These are phyloP conservation scores for Axinella damicornis DNA, from an alignment of 37 sponge, comb jelly and placozoan genomes.

Conservation along the genomic window DNA sequence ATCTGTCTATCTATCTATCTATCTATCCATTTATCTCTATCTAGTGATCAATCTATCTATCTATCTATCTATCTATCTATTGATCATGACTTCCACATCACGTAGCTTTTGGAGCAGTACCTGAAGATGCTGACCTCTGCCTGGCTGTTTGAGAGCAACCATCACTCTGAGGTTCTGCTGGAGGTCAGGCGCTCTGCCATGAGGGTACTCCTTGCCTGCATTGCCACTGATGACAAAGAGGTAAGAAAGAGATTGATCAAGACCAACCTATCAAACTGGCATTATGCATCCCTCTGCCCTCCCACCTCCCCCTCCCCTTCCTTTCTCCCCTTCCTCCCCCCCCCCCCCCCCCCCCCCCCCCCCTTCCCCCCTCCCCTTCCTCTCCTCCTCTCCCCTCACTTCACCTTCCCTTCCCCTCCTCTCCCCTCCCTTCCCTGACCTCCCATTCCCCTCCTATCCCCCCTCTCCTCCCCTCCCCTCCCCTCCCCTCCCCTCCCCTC, in stretches of 20 bases:
- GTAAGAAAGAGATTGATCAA: too few relatives aligned
- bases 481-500: background rate
- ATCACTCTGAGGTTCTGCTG: background rate
- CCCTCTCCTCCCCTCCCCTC: background rate
- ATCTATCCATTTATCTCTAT: background rate
- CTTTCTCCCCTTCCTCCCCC: slow-evolving; percentile 42
- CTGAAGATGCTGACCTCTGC: slow-evolving; percentile 35
- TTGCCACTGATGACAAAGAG: slow-evolving; percentile 52
- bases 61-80: too few relatives aligned
- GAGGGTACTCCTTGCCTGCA: slow-evolving; percentile 63
- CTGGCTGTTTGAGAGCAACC: slow-evolving; percentile 18
- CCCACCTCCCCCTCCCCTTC: slow-evolving; percentile 34
- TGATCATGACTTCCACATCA: too few relatives aligned
- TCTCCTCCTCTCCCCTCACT: background rate
- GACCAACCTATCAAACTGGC: background rate
- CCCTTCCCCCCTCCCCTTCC: slow-evolving; percentile 3
- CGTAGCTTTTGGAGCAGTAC: slow-evolving; percentile 63
- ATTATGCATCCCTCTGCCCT: background rate
- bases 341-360: slow-evolving; percentile 13
- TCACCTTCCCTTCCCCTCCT: background rate
- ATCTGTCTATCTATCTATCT: slow-evolving; percentile 30
- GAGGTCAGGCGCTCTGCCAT: slow-evolving; percentile 15
- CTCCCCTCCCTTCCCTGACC: background rate
- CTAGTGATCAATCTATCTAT: background rate
- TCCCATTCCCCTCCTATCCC: background rate